Conservation (phyloP, 2,888 invertebrate species). For the Pimpla rufipes region DNA sequence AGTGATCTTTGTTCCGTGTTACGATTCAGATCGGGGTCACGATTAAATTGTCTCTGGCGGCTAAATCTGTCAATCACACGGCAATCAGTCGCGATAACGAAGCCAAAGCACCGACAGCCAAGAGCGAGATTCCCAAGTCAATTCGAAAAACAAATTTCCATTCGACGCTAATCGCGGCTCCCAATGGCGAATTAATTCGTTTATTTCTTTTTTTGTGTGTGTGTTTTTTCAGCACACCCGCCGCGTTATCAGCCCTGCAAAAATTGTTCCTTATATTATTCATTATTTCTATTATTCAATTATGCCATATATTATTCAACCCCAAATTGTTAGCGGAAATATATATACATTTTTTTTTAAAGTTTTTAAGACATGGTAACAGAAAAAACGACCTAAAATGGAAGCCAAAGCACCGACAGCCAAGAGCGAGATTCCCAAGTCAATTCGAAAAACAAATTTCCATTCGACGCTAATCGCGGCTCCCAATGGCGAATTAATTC, state of each 20-base stretch:
- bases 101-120: no score
- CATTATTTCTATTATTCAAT: conserved; percentile 70
- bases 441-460: conserved; percentile 1
- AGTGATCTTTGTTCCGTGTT: neutral
- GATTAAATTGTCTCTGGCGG: neutral
- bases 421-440: neutral
- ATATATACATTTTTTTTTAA: no score
- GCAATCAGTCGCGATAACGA: conserved; percentile 33
- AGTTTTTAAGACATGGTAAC: no score
- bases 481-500: no score
- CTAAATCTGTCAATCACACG: neutral
- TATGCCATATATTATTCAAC: conserved; percentile 70
- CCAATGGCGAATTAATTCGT: neutral
- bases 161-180: neutral
- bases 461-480: no score
- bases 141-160: conserved; percentile 11
- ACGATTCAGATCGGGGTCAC: neutral
- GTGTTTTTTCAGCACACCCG: no score
- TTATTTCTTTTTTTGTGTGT: no score
- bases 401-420: no score
- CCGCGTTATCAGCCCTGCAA: neutral
- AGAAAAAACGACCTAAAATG: no score
- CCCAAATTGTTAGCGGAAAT: no score
- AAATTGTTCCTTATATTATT: conserved; percentile 31
- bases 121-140: neutral